Conservation (phyloP, 2,113 vertebrate species). For the Lycaon pictus region DNA sequence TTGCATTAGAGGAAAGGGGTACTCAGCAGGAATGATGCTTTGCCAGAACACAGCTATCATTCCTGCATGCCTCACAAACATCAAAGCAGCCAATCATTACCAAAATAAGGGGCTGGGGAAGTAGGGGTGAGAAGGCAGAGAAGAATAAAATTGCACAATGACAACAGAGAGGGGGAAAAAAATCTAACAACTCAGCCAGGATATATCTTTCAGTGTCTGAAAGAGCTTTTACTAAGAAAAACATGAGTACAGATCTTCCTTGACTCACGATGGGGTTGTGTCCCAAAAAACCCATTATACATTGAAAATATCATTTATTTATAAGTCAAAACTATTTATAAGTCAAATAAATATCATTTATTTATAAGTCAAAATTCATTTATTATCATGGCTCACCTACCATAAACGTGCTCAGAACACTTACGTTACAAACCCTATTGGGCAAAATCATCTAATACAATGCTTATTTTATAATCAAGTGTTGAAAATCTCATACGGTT, state of each 20-base stretch:
- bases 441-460: not conserved
- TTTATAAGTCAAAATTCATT: not conserved
- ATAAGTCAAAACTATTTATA: not conserved
- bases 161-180: not conserved
- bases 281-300: not conserved
- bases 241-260: constrained; percentile 33
- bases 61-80: not conserved
- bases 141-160: not conserved
- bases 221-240: constrained; percentile 59
- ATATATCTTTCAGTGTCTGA: constrained; percentile 47
- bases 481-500: not conserved
- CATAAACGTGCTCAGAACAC: not conserved
- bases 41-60: not conserved
- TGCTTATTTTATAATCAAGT: not conserved
- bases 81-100: not conserved
- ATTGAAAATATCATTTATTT: not conserved
- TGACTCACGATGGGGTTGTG: not conserved
- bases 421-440: not conserved
- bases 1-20: not conserved
- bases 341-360: too few species aligned
- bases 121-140: not conserved
- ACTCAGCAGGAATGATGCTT: not conserved
- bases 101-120: not conserved
- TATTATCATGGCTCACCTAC: not conserved
- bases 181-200: constrained; percentile 7